These are phyloP conservation scores for Sarcophilus harrisii DNA, from an alignment of 2,797 vertebrate species.

Conservation along the genomic window DNA sequence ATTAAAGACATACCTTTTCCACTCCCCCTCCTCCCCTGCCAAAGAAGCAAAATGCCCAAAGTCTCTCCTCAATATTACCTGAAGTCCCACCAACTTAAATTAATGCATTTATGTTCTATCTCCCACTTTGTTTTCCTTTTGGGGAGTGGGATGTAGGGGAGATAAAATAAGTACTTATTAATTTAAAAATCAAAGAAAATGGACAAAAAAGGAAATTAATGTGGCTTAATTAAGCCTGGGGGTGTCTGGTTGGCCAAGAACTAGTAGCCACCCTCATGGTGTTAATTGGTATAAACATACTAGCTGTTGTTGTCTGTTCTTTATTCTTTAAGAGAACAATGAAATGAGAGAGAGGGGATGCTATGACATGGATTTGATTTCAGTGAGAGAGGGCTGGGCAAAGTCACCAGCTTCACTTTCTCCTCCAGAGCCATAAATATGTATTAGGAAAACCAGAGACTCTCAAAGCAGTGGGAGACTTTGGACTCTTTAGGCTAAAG, in stretches of 20 bases:
- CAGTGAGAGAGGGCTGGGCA: no score
- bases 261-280: not conserved
- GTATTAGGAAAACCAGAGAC: no score
- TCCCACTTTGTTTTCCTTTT: not conserved
- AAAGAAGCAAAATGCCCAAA: not conserved
- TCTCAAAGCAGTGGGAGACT: no score
- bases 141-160: not conserved
- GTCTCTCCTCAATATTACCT: not conserved
- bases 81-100: not conserved
- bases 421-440: no score
- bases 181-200: not conserved
- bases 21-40: accelerated
- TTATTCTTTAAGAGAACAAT: no score
- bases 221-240: not conserved
- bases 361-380: no score
- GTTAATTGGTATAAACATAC: not conserved
- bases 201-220: not conserved
- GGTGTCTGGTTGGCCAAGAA: not conserved
- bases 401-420: no score
- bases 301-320: no score
- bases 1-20: not conserved
- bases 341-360: no score
- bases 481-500: no score
- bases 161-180: not conserved
- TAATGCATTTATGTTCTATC: not conserved